phyloP scores from a whole-genome alignment of 2,113 vertebrate species.

The Hepsetus odoe region DNA sequence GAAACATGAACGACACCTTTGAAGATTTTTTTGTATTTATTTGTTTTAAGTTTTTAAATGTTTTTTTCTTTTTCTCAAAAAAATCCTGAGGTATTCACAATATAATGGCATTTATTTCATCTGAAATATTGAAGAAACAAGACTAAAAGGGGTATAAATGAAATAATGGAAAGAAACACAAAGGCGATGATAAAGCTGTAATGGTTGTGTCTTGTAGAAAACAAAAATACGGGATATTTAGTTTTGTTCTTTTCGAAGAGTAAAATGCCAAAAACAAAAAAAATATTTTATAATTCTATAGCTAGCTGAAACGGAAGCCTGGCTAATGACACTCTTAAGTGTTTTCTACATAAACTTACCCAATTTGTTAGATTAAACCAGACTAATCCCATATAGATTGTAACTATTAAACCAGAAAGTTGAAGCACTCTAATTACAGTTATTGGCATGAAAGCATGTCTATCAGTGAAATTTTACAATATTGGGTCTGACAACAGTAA shows the following conservation, averaged over 20 bases:
- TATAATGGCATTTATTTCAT: slow-evolving; percentile 82
- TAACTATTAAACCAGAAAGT: neutral
- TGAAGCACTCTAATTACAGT: slow-evolving; percentile 50
- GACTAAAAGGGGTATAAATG: slow-evolving; percentile 55
- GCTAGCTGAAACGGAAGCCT: slow-evolving; percentile 1
- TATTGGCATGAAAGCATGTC: slow-evolving; percentile 42
- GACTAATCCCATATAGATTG: slow-evolving; percentile 13
- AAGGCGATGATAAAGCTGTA: slow-evolving; percentile 62
- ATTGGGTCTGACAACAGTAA: slow-evolving; percentile 34
- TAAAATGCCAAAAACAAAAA: neutral
- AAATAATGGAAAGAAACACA: slow-evolving; percentile 25
- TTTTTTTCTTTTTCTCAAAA: slow-evolving; percentile 76
- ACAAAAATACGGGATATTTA: slow-evolving; percentile 55
- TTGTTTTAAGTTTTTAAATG: slow-evolving; percentile 72
- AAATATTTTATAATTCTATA: slow-evolving; percentile 24
- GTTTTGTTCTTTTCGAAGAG: slow-evolving; percentile 38
- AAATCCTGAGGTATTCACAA: slow-evolving; percentile 87
- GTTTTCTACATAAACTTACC: slow-evolving; percentile 13
- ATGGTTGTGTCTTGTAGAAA: slow-evolving; percentile 38
- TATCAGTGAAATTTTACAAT: slow-evolving; percentile 18
- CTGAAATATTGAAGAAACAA: slow-evolving; percentile 67
- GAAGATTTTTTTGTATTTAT: slow-evolving; percentile 72
- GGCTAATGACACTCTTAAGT: neutral
- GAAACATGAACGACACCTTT: slow-evolving; percentile 48
- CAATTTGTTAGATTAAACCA: slow-evolving; percentile 13